A percentile compares a stretch with the other conserved stretches of the same genome.
These are phyloP conservation scores for Cantharis rufa DNA, from an alignment of 2,888 invertebrate species.

Conservation along the genomic window DNA sequence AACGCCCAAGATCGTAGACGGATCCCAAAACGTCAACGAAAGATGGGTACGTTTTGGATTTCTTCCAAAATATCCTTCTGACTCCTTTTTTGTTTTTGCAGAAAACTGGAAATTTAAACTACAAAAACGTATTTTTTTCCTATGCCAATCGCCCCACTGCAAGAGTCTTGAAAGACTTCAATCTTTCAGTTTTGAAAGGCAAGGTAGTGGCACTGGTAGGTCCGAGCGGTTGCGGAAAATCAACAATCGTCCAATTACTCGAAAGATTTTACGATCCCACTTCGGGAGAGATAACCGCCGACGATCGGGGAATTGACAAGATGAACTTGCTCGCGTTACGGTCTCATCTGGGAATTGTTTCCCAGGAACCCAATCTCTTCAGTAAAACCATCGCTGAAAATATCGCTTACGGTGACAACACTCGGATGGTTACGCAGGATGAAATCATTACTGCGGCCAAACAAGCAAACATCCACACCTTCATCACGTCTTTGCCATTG, in stretches of 20 bases:
- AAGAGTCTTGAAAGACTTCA: conserved; percentile 63
- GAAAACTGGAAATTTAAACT: background rate
- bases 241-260: conserved; percentile 81
- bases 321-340: conserved; percentile 58
- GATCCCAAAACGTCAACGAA: conserved; percentile 38
- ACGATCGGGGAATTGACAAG: conserved; percentile 42
- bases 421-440: conserved; percentile 63
- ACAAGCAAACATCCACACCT: conserved; percentile 86
- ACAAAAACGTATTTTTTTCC: background rate
- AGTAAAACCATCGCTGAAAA: conserved; percentile 87
- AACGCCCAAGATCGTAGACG: conserved; percentile 61
- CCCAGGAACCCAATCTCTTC: conserved; percentile 91
- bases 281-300: conserved; percentile 61
- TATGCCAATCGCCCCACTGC: background rate
- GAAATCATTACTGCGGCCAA: conserved; percentile 80
- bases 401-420: conserved; percentile 89
- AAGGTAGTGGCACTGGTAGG: conserved; percentile 81
- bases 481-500: conserved; percentile 75
- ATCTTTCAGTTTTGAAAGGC: conserved; percentile 65
- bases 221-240: conserved; percentile 86
- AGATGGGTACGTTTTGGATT: conserved; percentile 43
- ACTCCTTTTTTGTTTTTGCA: background rate
- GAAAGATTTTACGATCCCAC: conserved; percentile 83
- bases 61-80: background rate
- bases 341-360: conserved; percentile 82